Evolutionary conservation across 2,113 vertebrate species (phyloP).

Genomic region (Xyrauchen texanus): DNA sequence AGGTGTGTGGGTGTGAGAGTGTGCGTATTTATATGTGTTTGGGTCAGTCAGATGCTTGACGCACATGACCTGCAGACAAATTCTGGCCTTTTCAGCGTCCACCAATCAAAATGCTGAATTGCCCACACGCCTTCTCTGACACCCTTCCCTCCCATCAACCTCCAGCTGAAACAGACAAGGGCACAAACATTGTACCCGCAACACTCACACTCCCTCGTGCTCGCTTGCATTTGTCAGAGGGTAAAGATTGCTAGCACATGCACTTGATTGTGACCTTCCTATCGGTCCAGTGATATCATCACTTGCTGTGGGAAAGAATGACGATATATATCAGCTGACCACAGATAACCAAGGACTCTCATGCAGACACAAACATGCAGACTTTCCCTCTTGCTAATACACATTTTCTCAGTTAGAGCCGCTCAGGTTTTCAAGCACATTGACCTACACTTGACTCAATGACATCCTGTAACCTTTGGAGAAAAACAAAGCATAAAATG

Average conservation of each 20-base stretch:
- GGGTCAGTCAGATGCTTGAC: slow-evolving; percentile 8
- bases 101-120: slow-evolving; percentile 63
- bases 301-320: slow-evolving; percentile 29
- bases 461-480: neutral
- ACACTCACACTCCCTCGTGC: neutral
- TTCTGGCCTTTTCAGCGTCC: slow-evolving; percentile 37
- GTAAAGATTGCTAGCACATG: neutral
- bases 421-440: neutral
- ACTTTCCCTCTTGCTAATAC: neutral
- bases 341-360: too few relatives aligned
- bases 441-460: neutral
- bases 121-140: slow-evolving; percentile 63
- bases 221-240: too few relatives aligned
- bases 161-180: slow-evolving; percentile 58
- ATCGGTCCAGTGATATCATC: neutral
- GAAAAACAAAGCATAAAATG: neutral
- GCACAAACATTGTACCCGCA: slow-evolving; percentile 19
- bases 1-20: slow-evolving; percentile 5
- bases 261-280: slow-evolving; percentile 6
- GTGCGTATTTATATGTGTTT: neutral
- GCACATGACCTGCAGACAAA: slow-evolving; percentile 54
- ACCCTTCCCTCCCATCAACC: slow-evolving; percentile 56
- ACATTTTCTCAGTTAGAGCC: neutral
- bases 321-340: slow-evolving; percentile 27
- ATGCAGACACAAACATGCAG: neutral